Conservation (phyloP, 2,888 invertebrate genomes). For the Scaptomyza cyrtandrae region DNA sequence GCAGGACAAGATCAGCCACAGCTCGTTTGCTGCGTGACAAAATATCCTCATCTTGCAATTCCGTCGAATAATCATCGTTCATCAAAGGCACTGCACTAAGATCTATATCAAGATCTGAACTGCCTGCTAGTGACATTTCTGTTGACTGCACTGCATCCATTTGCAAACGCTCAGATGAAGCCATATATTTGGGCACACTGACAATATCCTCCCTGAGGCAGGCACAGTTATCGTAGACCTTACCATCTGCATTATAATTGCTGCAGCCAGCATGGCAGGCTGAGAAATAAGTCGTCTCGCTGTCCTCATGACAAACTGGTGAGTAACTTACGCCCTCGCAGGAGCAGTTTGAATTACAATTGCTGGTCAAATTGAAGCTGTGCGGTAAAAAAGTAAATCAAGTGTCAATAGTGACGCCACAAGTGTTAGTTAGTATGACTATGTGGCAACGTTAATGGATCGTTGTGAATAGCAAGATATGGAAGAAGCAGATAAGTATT, state of each 20-base stretch:
- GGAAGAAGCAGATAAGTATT: not conserved
- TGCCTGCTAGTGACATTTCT: slow-evolving; percentile 10
- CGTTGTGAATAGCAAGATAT: not conserved
- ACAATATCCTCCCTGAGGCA: slow-evolving; percentile 34
- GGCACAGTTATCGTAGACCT: slow-evolving; percentile 56
- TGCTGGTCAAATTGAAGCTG: slow-evolving; percentile 85
- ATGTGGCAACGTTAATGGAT: not conserved
- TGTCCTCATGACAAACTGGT: slow-evolving; percentile 87
- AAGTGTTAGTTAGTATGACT: not conserved
- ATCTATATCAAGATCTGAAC: slow-evolving; percentile 21
- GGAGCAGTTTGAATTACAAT: slow-evolving; percentile 87
- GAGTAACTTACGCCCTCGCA: slow-evolving; percentile 87
- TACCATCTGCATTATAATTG: slow-evolving; percentile 72
- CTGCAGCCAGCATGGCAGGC: slow-evolving; percentile 91
- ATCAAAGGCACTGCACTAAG: slow-evolving; percentile 35
- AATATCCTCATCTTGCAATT: slow-evolving; percentile 24
- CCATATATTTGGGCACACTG: slow-evolving; percentile 19
- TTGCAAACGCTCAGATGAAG: slow-evolving; percentile 27
- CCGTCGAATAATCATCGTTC: slow-evolving; percentile 36
- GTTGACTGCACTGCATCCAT: slow-evolving; percentile 8
- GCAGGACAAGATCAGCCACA: slow-evolving; percentile 58
- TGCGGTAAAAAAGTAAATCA: slow-evolving; percentile 12
- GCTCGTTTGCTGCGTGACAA: slow-evolving; percentile 48
- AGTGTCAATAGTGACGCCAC: slow-evolving; percentile 1
- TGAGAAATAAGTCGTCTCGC: slow-evolving; percentile 88